A percentile compares a stretch with the other conserved stretches of the same genome.
These are phyloP conservation scores for Fundulus diaphanus DNA, from an alignment of 2,797 vertebrate genomes.

Conservation along the genomic window DNA sequence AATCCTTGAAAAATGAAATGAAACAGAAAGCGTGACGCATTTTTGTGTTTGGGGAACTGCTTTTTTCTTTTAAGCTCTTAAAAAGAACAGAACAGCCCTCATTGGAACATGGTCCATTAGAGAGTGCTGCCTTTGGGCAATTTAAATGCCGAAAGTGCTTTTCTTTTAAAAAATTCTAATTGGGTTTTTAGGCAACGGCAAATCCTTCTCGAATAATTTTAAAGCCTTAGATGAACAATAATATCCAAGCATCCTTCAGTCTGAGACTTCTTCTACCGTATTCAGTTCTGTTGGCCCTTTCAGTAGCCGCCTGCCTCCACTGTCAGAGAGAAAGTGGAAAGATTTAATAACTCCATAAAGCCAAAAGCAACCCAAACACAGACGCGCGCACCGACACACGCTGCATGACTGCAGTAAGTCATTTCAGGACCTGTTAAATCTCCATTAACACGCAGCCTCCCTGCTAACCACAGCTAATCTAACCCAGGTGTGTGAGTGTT, in stretches of 20 bases:
- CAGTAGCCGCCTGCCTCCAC: slow-evolving; percentile 14
- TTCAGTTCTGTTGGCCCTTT: slow-evolving; percentile 17
- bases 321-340: slow-evolving; percentile 39
- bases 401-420: slow-evolving; percentile 52
- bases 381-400: slow-evolving; percentile 16
- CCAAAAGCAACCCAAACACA: slow-evolving; percentile 27
- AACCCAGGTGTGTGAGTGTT: slow-evolving; percentile 66
- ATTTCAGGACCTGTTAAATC: slow-evolving; percentile 77
- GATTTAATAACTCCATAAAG: slow-evolving; percentile 40
- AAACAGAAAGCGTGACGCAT: slow-evolving; percentile 6
- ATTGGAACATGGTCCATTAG: not conserved
- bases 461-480: slow-evolving; percentile 64
- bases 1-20: slow-evolving; percentile 38
- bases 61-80: not conserved
- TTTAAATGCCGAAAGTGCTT: not conserved
- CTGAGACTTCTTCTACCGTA: slow-evolving; percentile 1
- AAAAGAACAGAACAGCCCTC: not conserved
- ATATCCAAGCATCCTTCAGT: slow-evolving; percentile 7
- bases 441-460: slow-evolving; percentile 75
- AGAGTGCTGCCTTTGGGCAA: not conserved
- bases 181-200: not conserved
- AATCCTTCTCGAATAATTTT: not conserved
- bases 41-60: not conserved
- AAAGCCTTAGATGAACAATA: not conserved
- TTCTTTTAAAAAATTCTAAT: not conserved